These are phyloP conservation scores for Hephaestus fuliginosus DNA, from an alignment of 2,797 vertebrate species.

Conservation along the genomic window DNA sequence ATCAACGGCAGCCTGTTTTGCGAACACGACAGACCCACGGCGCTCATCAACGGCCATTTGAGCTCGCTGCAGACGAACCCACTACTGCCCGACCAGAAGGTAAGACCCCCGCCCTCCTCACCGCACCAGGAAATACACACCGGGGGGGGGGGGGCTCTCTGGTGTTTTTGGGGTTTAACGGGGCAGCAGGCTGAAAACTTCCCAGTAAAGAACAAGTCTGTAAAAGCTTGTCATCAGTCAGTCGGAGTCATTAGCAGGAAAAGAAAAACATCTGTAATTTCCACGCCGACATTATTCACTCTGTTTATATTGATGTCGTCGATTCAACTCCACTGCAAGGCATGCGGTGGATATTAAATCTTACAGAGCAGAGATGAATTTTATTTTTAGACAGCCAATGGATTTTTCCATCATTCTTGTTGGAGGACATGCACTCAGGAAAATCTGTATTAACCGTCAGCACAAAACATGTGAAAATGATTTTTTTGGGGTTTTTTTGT, in stretches of 20 bases:
- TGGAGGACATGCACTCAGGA: constrained; percentile 81
- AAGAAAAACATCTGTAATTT: constrained; percentile 83
- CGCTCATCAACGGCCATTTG: constrained; percentile 99
- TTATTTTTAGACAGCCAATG: constrained; percentile 95
- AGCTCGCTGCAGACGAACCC: constrained; percentile 99
- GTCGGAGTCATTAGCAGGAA: constrained; percentile 56
- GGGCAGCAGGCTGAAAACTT: constrained; percentile 61
- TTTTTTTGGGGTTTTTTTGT: constrained; percentile 39
- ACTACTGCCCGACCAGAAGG: constrained; percentile 99
- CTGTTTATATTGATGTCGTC: constrained; percentile 95
- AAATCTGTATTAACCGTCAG: constrained; percentile 63
- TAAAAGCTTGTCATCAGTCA: constrained; percentile 87
- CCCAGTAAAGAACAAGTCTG: constrained; percentile 87
- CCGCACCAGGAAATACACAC: background rate
- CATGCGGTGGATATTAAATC: constrained; percentile 94
- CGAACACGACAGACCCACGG: constrained; percentile 99
- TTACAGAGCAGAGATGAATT: constrained; percentile 96
- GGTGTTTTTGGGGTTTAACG: constrained; percentile 23
- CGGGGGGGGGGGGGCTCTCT: background rate
- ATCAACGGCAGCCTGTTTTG: constrained; percentile 99
- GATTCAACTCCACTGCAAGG: constrained; percentile 92
- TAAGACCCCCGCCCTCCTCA: constrained; percentile 73
- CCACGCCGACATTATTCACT: constrained; percentile 92
- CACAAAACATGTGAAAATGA: constrained; percentile 64
- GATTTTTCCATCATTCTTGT: constrained; percentile 96